phyloP scores from a whole-genome alignment of 2,888 invertebrate species.

The Artemia sp. region DNA sequence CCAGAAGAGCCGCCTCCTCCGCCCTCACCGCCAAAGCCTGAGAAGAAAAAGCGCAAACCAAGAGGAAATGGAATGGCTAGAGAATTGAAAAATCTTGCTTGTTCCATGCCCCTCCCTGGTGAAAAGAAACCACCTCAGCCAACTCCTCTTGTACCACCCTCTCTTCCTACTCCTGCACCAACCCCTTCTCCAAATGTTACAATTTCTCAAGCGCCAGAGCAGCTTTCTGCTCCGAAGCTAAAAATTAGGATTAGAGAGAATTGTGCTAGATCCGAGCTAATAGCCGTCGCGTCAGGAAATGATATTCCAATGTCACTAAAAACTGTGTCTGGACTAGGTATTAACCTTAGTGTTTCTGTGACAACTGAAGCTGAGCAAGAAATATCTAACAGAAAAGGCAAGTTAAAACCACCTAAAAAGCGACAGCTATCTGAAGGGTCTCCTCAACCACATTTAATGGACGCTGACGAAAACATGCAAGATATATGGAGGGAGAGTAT shows the following conservation, averaged over 20 bases:
- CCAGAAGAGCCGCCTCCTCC: background rate
- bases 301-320: constrained; percentile 13
- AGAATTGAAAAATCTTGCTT: constrained; percentile 20
- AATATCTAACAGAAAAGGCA: background rate
- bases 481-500: constrained; percentile 66
- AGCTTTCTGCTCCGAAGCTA: constrained; percentile 26
- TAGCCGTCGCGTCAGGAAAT: background rate
- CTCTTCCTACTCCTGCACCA: constrained; percentile 15
- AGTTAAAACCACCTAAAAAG: constrained; percentile 20
- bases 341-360: constrained; percentile 3
- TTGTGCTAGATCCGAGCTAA: constrained; percentile 16
- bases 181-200: constrained; percentile 12
- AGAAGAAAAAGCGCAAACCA: constrained; percentile 14
- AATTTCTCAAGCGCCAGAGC: constrained; percentile 16
- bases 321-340: constrained; percentile 5
- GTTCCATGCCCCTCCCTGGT: constrained; percentile 15
- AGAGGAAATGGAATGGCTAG: constrained; percentile 18
- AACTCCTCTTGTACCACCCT: background rate
- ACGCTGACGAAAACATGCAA: constrained; percentile 48
- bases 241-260: constrained; percentile 28
- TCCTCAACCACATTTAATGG: constrained; percentile 15
- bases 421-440: background rate
- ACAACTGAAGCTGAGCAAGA: constrained; percentile 4
- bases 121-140: constrained; percentile 16
- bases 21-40: background rate